Conservation (phyloP, 2,797 vertebrate species). For the Acridotheres tristis region DNA sequence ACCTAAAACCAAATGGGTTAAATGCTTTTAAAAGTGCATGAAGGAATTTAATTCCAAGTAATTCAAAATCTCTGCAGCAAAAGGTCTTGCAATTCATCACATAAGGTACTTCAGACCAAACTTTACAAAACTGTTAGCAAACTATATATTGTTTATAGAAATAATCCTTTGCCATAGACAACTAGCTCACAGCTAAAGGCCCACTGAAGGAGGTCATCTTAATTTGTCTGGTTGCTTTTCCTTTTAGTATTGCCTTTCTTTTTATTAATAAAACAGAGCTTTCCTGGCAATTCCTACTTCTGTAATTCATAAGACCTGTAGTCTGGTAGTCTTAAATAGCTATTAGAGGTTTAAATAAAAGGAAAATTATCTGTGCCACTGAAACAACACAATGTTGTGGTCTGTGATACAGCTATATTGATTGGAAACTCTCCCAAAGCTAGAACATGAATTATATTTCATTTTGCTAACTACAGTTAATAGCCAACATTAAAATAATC, state of each 20-base stretch:
- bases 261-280: background rate
- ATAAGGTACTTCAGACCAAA: background rate
- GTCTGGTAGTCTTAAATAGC: background rate
- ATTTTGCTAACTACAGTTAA: slow-evolving; percentile 12
- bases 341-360: slow-evolving; percentile 1
- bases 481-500: slow-evolving; percentile 19
- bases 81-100: background rate
- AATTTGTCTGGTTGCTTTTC: background rate
- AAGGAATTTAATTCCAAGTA: background rate
- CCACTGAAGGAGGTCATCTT: background rate
- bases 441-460: slow-evolving; percentile 4
- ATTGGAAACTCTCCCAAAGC: slow-evolving; percentile 3
- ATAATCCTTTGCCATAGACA: background rate
- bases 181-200: background rate
- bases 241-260: background rate
- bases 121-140: background rate
- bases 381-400: background rate
- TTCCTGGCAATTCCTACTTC: background rate
- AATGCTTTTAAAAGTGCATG: background rate
- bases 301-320: background rate
- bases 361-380: background rate
- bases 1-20: background rate
- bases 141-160: background rate
- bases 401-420: slow-evolving; percentile 19
- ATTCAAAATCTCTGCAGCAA: background rate